Percentiles rank a stretch among this genome's conserved stretches.
Conservation (phyloP, 1,140 invertebrate species). For the Dendroctonus ponderosae region DNA sequence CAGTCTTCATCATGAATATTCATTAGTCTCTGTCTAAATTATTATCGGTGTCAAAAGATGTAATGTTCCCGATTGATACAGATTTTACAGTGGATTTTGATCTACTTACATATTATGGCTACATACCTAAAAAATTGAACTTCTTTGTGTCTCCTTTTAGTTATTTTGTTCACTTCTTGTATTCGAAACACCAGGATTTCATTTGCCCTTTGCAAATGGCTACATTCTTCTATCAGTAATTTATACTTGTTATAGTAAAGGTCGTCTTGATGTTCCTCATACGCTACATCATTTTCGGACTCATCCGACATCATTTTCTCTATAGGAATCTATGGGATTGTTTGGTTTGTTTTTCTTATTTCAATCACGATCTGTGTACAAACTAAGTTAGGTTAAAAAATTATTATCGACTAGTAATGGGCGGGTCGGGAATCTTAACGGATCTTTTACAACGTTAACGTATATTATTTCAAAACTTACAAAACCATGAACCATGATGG, state of each 20-base stretch:
- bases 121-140: conserved; percentile 52
- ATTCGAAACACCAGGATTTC: conserved; percentile 63
- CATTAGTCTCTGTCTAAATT: conserved; percentile 50
- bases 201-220: conserved; percentile 64
- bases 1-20: conserved; percentile 47
- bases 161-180: conserved; percentile 60
- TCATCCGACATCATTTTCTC: conserved; percentile 50
- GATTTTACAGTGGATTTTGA: not conserved
- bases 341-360: too few relatives aligned
- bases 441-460: too few relatives aligned
- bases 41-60: too few relatives aligned
- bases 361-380: too few relatives aligned
- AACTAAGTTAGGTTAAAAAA: too few relatives aligned
- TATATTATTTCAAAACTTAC: too few relatives aligned
- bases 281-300: conserved; percentile 49
- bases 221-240: conserved; percentile 62
- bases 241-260: conserved; percentile 64
- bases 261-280: conserved; percentile 52
- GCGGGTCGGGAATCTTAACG: too few relatives aligned
- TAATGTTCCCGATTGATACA: not conserved
- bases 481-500: too few relatives aligned
- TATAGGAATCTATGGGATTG: too few relatives aligned
- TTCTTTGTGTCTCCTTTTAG: conserved; percentile 57
- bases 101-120: not conserved
- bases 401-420: too few relatives aligned